These are phyloP conservation scores for Lagorchestes hirsutus DNA, from an alignment of 2,797 vertebrate species.

Conservation along the genomic window DNA sequence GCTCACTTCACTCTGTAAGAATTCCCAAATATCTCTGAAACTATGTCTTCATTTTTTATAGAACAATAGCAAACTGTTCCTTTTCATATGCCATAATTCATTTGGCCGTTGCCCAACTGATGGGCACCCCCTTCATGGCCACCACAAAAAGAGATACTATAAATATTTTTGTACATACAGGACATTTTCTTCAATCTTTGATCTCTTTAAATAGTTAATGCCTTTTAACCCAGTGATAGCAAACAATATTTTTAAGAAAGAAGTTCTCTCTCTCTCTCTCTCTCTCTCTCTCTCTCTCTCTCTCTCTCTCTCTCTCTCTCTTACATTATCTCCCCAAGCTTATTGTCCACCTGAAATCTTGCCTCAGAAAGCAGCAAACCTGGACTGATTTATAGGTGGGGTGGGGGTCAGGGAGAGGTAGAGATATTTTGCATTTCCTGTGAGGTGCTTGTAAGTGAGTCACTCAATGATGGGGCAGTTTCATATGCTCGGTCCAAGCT, in stretches of 20 bases:
- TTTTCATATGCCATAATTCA: not conserved
- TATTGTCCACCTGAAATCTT: not conserved
- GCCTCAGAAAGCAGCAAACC: not conserved
- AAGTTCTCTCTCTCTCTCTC: not conserved
- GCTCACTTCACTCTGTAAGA: not conserved
- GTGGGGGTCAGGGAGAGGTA: fast-evolving
- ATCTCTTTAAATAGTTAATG: not conserved
- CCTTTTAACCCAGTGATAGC: not conserved
- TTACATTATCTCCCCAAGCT: not conserved
- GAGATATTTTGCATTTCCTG: not conserved
- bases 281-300: not conserved
- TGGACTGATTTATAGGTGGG: not conserved
- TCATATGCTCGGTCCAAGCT: not conserved
- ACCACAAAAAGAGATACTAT: not conserved
- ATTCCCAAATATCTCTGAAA: not conserved
- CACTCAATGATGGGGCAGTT: not conserved
- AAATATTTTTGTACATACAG: not conserved
- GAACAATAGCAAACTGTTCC: not conserved
- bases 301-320: not conserved
- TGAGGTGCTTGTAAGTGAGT: not conserved
- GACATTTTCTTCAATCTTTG: not conserved
- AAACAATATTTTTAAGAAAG: not conserved
- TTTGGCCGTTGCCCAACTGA: not conserved
- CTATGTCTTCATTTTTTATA: not conserved
- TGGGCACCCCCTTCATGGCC: not conserved